Percentiles rank a stretch among this genome's conserved stretches.
These are phyloP conservation scores for Polypedilum vanderplanki DNA, from an alignment of 1,140 invertebrate genomes.

Conservation along the genomic window DNA sequence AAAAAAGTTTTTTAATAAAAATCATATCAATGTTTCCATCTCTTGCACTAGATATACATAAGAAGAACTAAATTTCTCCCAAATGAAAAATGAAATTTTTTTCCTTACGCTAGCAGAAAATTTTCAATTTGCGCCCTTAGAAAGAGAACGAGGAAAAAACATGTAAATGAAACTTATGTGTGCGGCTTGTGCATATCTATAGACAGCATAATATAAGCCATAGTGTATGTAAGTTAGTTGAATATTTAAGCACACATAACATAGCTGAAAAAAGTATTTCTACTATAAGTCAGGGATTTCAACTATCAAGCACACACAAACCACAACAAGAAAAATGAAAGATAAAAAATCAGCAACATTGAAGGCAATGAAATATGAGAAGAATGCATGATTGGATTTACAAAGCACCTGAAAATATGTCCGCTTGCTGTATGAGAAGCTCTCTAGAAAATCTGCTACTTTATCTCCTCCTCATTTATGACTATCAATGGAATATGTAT, in stretches of 20 bases:
- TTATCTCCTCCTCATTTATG: not conserved
- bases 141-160: not conserved
- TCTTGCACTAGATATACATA: too few relatives aligned
- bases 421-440: not conserved
- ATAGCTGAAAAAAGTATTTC: too few relatives aligned
- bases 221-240: too few relatives aligned
- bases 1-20: too few relatives aligned
- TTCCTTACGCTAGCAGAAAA: constrained; percentile 11
- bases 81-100: not conserved
- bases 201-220: too few relatives aligned
- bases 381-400: not conserved
- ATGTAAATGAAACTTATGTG: not conserved
- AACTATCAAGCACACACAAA: too few relatives aligned
- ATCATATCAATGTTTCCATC: too few relatives aligned
- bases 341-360: not conserved
- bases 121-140: not conserved
- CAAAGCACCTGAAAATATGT: not conserved
- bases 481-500: not conserved
- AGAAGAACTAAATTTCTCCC: not conserved
- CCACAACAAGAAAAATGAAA: too few relatives aligned
- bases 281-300: too few relatives aligned
- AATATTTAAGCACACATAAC: too few relatives aligned
- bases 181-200: too few relatives aligned
- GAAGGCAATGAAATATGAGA: constrained; percentile 12
- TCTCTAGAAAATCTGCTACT: not conserved